These are phyloP conservation scores for Zootoca vivipara DNA, from an alignment of 2,113 vertebrate genomes.

Conservation along the genomic window DNA sequence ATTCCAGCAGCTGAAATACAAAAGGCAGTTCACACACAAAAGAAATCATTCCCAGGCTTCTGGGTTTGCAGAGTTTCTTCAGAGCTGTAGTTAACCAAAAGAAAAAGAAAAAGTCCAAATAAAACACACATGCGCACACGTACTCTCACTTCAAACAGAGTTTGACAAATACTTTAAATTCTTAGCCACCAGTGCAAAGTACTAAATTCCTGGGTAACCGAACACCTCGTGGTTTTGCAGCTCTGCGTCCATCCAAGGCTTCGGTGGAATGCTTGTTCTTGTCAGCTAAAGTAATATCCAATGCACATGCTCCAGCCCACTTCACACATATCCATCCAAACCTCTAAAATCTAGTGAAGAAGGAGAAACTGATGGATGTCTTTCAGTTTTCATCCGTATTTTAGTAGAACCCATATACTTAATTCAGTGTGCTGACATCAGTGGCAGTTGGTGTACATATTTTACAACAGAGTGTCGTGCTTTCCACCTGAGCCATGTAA, in stretches of 20 bases:
- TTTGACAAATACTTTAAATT: background rate
- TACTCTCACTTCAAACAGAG: background rate
- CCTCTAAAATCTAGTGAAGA: background rate
- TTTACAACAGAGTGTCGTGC: background rate
- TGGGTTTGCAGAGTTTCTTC: background rate
- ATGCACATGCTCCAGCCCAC: background rate
- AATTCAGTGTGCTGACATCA: background rate
- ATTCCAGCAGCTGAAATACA: background rate
- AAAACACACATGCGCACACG: background rate
- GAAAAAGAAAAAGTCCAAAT: slow-evolving; percentile 23
- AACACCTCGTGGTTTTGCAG: background rate
- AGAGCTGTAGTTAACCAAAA: slow-evolving; percentile 3
- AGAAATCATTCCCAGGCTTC: background rate
- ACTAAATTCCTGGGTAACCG: background rate
- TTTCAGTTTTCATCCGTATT: background rate
- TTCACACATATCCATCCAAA: slow-evolving; percentile 8
- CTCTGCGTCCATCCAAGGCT: slow-evolving; percentile 23
- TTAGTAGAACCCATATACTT: background rate
- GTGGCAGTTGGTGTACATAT: background rate
- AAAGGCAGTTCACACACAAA: slow-evolving; percentile 1
- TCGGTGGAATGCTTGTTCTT: slow-evolving; percentile 29
- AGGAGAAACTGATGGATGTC: background rate
- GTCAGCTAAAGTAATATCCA: slow-evolving; percentile 44
- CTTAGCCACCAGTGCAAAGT: background rate
- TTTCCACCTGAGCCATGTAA: background rate